A percentile compares a stretch with the other conserved stretches of the same genome.
phyloP scores from a whole-genome alignment of 2,113 vertebrate genomes.

The Scomber japonicus region DNA sequence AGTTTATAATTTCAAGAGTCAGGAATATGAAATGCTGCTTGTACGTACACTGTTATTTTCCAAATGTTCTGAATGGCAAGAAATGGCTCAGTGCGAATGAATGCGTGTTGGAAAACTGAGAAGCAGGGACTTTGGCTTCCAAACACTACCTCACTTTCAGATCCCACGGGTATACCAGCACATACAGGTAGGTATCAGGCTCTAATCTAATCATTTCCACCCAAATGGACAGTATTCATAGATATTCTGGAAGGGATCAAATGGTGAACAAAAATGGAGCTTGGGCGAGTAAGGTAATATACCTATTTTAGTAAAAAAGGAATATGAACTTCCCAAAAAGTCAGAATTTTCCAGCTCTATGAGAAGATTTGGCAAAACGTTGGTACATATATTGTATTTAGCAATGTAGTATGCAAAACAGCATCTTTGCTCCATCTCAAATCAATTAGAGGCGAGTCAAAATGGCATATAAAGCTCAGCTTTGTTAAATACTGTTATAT shows the following conservation, averaged over 20 bases:
- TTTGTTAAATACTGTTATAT: constrained; percentile 22
- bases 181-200: constrained; percentile 51
- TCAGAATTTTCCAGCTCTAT: neutral
- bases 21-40: constrained; percentile 12
- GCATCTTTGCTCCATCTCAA: constrained; percentile 11
- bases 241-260: constrained; percentile 31
- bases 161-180: constrained; percentile 46
- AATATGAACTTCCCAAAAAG: constrained; percentile 16
- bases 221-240: constrained; percentile 44
- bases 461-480: constrained; percentile 13
- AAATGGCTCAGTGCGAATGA: constrained; percentile 3
- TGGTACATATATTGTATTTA: constrained; percentile 7
- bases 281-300: neutral
- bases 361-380: constrained; percentile 12
- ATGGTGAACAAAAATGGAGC: neutral
- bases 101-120: constrained; percentile 21
- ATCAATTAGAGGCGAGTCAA: constrained; percentile 33
- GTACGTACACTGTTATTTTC: constrained; percentile 4
- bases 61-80: constrained; percentile 14
- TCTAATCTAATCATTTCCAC: constrained; percentile 64
- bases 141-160: constrained; percentile 38
- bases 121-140: constrained; percentile 1
- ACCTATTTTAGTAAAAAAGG: neutral
- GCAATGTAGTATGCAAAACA: constrained; percentile 25
- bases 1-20: neutral